phyloP scores from a whole-genome alignment of 2,797 vertebrate species.

The Silurus aristotelis region DNA sequence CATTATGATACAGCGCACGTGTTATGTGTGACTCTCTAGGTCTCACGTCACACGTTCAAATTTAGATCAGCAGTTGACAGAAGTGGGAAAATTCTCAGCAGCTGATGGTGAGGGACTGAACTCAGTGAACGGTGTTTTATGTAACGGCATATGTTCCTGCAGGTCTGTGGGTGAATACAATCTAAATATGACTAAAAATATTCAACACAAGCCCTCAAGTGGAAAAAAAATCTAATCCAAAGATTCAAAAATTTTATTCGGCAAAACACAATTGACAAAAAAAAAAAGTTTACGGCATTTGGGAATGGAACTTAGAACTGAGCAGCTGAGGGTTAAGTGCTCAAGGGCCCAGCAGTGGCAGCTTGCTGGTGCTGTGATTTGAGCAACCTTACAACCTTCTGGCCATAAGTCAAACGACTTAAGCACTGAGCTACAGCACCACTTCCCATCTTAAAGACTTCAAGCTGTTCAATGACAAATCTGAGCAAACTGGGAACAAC shows the following conservation, averaged over 20 bases:
- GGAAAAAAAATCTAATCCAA: not conserved
- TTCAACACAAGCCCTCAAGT: not conserved
- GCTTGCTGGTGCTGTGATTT: too few relatives aligned
- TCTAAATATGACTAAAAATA: not conserved
- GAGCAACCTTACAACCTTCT: too few relatives aligned
- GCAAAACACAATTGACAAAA: too few relatives aligned
- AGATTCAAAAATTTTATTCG: not conserved
- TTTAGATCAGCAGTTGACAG: constrained; percentile 45
- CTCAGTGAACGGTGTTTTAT: not conserved
- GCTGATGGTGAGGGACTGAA: constrained; percentile 9
- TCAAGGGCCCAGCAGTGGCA: too few relatives aligned
- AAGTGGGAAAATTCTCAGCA: constrained; percentile 35
- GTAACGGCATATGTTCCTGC: not conserved
- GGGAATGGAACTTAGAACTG: too few relatives aligned
- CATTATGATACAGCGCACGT: not conserved
- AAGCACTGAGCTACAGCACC: too few relatives aligned
- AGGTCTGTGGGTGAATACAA: not conserved
- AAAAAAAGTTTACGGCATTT: too few relatives aligned
- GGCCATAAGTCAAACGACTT: too few relatives aligned
- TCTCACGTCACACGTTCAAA: constrained; percentile 32
- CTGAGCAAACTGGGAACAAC: too few relatives aligned
- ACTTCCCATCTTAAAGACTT: too few relatives aligned
- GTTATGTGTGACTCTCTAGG: not conserved
- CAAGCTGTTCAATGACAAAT: too few relatives aligned
- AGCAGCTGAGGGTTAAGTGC: too few relatives aligned